Evolutionary conservation across 2,113 vertebrate species (phyloP), one percentile per base, ranked within the genome.

Genomic region (Pterophyllum scalare): DNA sequence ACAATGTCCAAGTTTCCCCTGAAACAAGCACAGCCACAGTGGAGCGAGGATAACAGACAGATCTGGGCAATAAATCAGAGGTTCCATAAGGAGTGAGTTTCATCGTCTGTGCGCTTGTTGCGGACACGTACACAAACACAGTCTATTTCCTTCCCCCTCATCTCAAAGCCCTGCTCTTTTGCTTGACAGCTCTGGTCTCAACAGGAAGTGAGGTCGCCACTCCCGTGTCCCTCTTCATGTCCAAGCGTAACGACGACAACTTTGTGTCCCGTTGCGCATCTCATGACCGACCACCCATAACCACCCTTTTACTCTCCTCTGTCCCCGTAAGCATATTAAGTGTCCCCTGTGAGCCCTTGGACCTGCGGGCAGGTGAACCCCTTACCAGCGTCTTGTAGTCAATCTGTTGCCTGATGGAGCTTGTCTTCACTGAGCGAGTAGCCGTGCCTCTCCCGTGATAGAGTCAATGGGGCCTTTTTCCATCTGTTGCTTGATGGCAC

Each of bases 301-400:
- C 91, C 83, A 84, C 78, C 91, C 77, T 49, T 56, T 81, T 60
- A 56, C 82, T 76, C 89, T 84, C 70, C 24, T 28, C 49, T 49
- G 83, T 91, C 80, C 80, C 80, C 74, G 75, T 62, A 84, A 85
- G 91, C 77, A 84, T 91, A 90, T 81, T 78, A 84, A 84, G 75
- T 52, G 38, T 86, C 65, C 72, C 82, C 77, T 49, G 24, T 80
- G 31, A 87, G 80, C 80, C 83, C 77, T 20, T 22, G 26, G 43
- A 82, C 80, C 84, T 60, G 20, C 6, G 75, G 72, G 82, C 81
- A 61, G 88, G 81, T 87, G 86, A 91, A 78, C 81, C 76, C 88
- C 96, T 97, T 93, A 99, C 98, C 98, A 99, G 92, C 2, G 97
- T 99, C 93, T 99, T 99, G 96, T 99, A 99, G 95, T 99, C 98